These are phyloP conservation scores for Rhynchophorus ferrugineus DNA, from an alignment of 1,140 invertebrate genomes.

Conservation along the genomic window DNA sequence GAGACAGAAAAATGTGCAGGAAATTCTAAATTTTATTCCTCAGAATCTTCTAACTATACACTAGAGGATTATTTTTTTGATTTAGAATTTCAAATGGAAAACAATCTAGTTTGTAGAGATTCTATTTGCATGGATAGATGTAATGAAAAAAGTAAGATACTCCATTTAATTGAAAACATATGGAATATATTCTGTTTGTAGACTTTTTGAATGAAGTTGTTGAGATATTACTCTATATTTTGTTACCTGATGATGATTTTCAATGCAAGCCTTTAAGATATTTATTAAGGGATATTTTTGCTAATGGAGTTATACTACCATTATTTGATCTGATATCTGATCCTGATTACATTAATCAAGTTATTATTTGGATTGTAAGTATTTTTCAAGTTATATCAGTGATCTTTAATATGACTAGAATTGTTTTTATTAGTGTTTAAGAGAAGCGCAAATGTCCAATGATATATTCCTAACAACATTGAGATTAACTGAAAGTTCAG, in stretches of 20 bases:
- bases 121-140: conserved; percentile 55
- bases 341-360: conserved; percentile 91
- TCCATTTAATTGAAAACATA: conserved; percentile 6
- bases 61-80: conserved; percentile 81
- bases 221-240: conserved; percentile 76
- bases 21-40: conserved; percentile 30
- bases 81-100: conserved; percentile 78
- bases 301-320: conserved; percentile 71
- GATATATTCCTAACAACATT: conserved; percentile 78
- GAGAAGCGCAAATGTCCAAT: conserved; percentile 64
- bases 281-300: conserved; percentile 73
- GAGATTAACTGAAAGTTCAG: conserved; percentile 65
- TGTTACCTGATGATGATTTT: conserved; percentile 79
- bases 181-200: conserved; percentile 41
- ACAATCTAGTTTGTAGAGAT: conserved; percentile 61
- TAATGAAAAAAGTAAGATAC: conserved; percentile 50
- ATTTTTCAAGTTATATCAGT: not conserved
- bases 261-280: conserved; percentile 71
- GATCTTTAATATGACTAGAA: too few species aligned
- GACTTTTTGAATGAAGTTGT: conserved; percentile 78
- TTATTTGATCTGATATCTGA: conserved; percentile 77
- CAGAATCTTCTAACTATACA: conserved; percentile 34
- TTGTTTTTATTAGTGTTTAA: conserved; percentile 59
- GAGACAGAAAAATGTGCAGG: conserved; percentile 27
- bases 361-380: conserved; percentile 82